A percentile compares a stretch with the other conserved stretches of the same genome.
Evolutionary conservation across 2,888 invertebrate species (phyloP).

Genomic region (Elegia similella): DNA sequence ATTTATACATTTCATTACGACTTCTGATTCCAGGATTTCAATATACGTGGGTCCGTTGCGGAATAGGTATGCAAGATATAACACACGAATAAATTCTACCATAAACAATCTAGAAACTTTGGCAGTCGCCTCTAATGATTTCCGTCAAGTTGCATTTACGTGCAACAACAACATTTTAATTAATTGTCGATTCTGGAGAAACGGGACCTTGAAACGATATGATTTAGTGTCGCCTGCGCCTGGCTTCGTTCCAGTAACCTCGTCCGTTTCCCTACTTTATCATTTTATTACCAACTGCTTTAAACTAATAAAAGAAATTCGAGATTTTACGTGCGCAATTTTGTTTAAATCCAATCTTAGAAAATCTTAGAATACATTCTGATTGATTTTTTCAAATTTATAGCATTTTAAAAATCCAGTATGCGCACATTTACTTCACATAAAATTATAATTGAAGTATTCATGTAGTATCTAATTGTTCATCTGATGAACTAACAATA

Average conservation of each 20-base stretch:
- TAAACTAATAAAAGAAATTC: background rate
- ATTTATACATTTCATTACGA: too few species aligned
- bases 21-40: too few species aligned
- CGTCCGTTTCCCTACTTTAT: conserved; percentile 4
- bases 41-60: too few species aligned
- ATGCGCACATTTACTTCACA: too few species aligned
- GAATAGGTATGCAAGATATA: too few species aligned
- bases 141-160: background rate
- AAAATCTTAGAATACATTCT: background rate
- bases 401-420: too few species aligned
- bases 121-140: background rate
- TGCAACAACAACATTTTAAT: background rate
- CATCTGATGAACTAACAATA: too few species aligned
- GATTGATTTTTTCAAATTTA: too few species aligned
- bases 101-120: too few species aligned
- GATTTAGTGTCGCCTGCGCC: conserved; percentile 13
- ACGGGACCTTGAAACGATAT: conserved; percentile 7
- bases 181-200: conserved; percentile 7
- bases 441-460: too few species aligned
- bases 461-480: too few species aligned
- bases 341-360: background rate
- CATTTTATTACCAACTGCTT: conserved; percentile 1
- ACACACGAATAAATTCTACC: too few species aligned
- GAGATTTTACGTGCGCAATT: background rate
- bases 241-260: conserved; percentile 13